Conservation (phyloP, 2,113 vertebrate species). For the Ranitomeya variabilis region DNA sequence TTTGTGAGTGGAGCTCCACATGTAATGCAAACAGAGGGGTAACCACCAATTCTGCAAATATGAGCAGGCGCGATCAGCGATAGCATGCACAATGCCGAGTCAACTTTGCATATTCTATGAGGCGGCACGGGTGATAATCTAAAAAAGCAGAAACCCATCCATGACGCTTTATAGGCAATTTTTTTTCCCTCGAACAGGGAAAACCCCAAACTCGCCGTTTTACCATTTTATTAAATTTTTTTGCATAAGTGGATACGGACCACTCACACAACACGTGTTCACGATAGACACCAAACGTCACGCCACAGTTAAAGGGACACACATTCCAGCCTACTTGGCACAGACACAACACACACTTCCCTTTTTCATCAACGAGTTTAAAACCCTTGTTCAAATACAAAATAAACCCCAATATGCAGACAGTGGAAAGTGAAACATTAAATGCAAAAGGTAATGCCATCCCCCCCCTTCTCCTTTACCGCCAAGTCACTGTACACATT, state of each 20-base stretch:
- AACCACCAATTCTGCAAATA: neutral
- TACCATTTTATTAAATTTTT: neutral
- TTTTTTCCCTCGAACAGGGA: neutral
- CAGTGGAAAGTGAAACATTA: neutral
- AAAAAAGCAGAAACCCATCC: neutral
- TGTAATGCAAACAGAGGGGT: neutral
- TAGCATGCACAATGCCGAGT: neutral
- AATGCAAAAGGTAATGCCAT: neutral
- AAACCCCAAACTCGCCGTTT: neutral
- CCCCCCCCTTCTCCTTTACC: neutral
- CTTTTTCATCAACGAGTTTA: neutral
- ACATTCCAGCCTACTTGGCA: slow-evolving; percentile 4
- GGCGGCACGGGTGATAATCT: neutral
- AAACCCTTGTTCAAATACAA: neutral
- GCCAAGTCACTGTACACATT: neutral
- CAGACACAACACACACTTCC: slow-evolving; percentile 6
- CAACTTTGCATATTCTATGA: neutral
- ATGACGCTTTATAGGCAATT: neutral
- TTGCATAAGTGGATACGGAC: neutral
- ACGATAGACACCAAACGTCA: neutral
- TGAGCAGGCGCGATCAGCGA: neutral
- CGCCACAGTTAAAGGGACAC: slow-evolving; percentile 24
- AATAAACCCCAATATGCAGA: neutral
- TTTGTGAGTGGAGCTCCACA: neutral
- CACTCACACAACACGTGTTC: neutral